Evolutionary conservation across 2,113 vertebrate genomes (phyloP).

Genomic region (Eonycteris spelaea): DNA sequence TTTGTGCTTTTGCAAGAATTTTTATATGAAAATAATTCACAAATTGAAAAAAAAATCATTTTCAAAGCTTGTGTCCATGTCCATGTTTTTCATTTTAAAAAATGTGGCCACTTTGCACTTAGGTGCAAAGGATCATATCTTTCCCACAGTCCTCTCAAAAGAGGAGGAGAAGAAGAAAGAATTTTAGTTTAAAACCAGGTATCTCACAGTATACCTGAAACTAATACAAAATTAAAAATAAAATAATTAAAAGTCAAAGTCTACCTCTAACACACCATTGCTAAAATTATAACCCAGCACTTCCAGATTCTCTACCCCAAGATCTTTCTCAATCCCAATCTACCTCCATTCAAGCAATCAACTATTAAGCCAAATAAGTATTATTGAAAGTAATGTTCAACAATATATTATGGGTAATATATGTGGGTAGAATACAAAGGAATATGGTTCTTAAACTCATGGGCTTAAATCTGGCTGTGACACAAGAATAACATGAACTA

Average conservation of each 20-base stretch:
- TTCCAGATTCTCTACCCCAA: not conserved
- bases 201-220: too few relatives aligned
- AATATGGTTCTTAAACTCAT: constrained; percentile 27
- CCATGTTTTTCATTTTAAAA: not conserved
- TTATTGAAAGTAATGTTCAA: not conserved
- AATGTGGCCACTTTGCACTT: not conserved
- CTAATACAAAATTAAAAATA: too few relatives aligned
- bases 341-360: not conserved
- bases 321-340: not conserved
- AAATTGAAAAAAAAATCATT: not conserved
- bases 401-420: not conserved
- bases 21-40: not conserved
- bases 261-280: constrained; percentile 5
- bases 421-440: not conserved
- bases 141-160: constrained; percentile 1
- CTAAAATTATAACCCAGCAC: not conserved
- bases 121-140: not conserved
- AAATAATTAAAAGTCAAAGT: not conserved
- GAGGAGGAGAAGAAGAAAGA: not conserved
- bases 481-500: not conserved
- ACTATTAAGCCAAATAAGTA: not conserved
- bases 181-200: constrained; percentile 15
- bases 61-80: not conserved
- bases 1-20: not conserved
- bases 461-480: not conserved